Evolutionary conservation across 2,797 vertebrate species (phyloP).

Genomic region (Meda fulgida): DNA sequence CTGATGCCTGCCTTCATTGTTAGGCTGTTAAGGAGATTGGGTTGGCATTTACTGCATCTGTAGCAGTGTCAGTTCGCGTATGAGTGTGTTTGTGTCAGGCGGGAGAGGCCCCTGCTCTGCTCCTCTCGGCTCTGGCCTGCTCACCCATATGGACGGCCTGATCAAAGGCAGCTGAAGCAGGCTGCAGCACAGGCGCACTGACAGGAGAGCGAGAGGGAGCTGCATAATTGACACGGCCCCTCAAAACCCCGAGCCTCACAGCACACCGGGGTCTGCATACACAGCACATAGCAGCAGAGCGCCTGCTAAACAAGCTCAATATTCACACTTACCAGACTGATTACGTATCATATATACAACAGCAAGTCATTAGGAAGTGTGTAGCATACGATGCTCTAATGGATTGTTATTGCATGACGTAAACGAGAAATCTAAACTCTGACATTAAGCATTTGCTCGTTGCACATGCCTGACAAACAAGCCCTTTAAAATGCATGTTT

Average conservation of each 20-base stretch:
- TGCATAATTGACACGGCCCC: constrained; percentile 79
- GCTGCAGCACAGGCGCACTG: constrained; percentile 74
- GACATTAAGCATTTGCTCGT: constrained; percentile 53
- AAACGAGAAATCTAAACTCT: constrained; percentile 43
- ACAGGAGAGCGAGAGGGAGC: constrained; percentile 73
- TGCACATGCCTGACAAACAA: constrained; percentile 51
- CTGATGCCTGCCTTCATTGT: constrained; percentile 64
- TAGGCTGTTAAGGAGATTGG: constrained; percentile 70
- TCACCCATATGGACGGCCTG: constrained; percentile 72
- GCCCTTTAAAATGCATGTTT: constrained; percentile 50
- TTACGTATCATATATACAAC: constrained; percentile 50
- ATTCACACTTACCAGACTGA: constrained; percentile 56
- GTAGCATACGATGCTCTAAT: constrained; percentile 44
- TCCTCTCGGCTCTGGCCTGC: constrained; percentile 64
- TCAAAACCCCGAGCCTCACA: constrained; percentile 62
- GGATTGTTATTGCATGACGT: constrained; percentile 50
- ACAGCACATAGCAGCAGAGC: constrained; percentile 46
- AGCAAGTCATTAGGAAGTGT: constrained; percentile 53
- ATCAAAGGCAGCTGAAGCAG: constrained; percentile 79
- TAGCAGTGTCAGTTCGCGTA: constrained; percentile 72
- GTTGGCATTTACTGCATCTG: constrained; percentile 67
- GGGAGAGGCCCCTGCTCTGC: constrained; percentile 52
- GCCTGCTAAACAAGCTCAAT: constrained; percentile 59
- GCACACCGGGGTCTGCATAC: constrained; percentile 30
- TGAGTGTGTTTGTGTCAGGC: constrained; percentile 58